These are phyloP conservation scores for Drosophila malerkotliana DNA, from an alignment of 1,140 invertebrate genomes.

Conservation along the genomic window DNA sequence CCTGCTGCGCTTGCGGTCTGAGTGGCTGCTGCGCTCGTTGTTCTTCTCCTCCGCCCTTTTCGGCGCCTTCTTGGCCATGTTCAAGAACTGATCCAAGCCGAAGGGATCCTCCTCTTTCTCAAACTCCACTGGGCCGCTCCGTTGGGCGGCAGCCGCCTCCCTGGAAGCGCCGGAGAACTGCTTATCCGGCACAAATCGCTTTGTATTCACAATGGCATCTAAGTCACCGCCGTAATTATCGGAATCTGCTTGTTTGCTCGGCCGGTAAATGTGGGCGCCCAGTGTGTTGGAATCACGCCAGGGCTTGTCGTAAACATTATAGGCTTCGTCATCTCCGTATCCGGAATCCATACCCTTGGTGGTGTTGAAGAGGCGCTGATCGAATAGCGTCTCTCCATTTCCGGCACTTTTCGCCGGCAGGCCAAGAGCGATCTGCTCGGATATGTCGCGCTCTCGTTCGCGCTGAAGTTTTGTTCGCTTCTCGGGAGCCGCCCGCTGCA, in stretches of 20 bases:
- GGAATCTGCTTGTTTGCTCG: constrained; percentile 94
- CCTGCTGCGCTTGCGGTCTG: constrained; percentile 65
- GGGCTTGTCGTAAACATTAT: constrained; percentile 98
- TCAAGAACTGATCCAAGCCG: constrained; percentile 98
- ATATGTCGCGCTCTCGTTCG: constrained; percentile 98
- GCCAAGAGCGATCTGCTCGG: constrained; percentile 98
- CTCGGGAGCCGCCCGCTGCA: constrained; percentile 96
- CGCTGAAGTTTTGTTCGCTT: constrained; percentile 94
- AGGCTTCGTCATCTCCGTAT: constrained; percentile 98
- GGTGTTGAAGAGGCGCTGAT: constrained; percentile 98
- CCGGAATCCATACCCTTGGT: constrained; percentile 98
- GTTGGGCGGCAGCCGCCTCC: constrained; percentile 84
- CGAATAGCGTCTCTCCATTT: constrained; percentile 94
- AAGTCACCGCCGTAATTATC: constrained; percentile 96
- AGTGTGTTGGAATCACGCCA: constrained; percentile 93
- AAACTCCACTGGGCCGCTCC: constrained; percentile 98
- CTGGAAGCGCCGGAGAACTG: constrained; percentile 96
- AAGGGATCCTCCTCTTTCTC: constrained; percentile 98
- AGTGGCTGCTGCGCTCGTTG: constrained; percentile 60
- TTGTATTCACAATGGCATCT: constrained; percentile 94
- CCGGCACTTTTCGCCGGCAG: constrained; percentile 93
- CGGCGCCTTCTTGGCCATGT: constrained; percentile 94
- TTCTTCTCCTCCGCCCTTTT: constrained; percentile 77
- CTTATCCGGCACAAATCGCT: constrained; percentile 98
- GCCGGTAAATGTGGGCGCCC: constrained; percentile 96